phyloP scores from a whole-genome alignment of 1,140 invertebrate species.

The Ips typographus region DNA sequence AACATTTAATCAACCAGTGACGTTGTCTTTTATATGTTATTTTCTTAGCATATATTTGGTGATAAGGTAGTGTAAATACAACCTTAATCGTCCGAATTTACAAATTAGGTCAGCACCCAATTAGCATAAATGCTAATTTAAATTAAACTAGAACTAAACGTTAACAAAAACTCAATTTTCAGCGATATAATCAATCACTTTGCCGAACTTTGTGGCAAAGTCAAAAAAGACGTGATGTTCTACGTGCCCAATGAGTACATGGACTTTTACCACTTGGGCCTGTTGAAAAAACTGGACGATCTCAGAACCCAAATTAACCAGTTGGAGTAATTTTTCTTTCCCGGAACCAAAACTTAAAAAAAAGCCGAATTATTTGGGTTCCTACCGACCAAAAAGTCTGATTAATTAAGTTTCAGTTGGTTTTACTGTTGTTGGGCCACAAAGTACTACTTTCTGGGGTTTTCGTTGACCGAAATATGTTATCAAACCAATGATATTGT shows the following conservation, averaged over 20 bases:
- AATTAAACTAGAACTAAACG: background rate
- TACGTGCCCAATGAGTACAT: conserved; percentile 2
- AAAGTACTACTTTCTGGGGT: too few relatives aligned
- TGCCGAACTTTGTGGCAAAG: background rate
- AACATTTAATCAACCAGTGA: too few relatives aligned
- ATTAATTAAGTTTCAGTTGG: too few relatives aligned
- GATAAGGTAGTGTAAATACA: background rate
- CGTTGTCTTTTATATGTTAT: too few relatives aligned
- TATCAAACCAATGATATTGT: too few relatives aligned
- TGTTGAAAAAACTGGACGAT: background rate
- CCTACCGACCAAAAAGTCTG: too few relatives aligned
- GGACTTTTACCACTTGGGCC: conserved; percentile 2
- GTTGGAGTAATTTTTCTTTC: too few relatives aligned
- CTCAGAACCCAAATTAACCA: background rate
- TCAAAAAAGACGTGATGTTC: conserved; percentile 8
- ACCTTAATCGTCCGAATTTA: background rate
- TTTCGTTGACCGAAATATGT: too few relatives aligned
- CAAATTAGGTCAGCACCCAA: background rate
- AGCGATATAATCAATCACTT: conserved; percentile 10
- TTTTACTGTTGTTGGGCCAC: too few relatives aligned
- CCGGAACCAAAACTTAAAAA: too few relatives aligned
- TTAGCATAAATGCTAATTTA: too few relatives aligned
- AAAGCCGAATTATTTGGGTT: too few relatives aligned
- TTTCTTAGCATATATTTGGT: background rate
- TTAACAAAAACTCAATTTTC: background rate